Conservation (phyloP, 2,797 vertebrate species). For the Sebastes iracundus region DNA sequence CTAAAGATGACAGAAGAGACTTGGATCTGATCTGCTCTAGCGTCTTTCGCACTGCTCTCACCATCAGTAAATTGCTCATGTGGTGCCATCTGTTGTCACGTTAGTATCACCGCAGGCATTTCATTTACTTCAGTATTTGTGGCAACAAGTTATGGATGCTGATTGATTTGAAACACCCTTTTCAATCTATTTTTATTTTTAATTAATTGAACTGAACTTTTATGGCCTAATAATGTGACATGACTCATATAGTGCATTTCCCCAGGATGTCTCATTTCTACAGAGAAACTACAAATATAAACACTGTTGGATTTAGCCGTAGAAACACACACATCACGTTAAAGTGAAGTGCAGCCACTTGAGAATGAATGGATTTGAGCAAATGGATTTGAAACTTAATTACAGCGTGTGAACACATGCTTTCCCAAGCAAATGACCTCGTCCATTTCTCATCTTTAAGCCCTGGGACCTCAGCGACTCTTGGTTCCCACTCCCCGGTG, state of each 20-base stretch:
- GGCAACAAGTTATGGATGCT: neutral
- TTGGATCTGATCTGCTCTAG: neutral
- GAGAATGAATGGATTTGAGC: slow-evolving; percentile 31
- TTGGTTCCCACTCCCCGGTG: slow-evolving; percentile 1
- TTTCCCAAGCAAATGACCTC: slow-evolving; percentile 23
- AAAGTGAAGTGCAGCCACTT: slow-evolving; percentile 16
- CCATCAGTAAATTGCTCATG: slow-evolving; percentile 12
- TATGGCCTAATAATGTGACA: neutral
- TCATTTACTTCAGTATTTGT: neutral
- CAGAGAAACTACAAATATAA: neutral
- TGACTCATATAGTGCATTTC: neutral
- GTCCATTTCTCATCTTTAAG: slow-evolving; percentile 23
- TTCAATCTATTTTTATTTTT: neutral
- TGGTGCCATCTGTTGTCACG: slow-evolving; percentile 63
- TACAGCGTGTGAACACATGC: slow-evolving; percentile 10
- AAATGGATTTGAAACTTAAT: slow-evolving; percentile 39
- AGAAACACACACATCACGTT: neutral
- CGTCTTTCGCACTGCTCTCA: neutral
- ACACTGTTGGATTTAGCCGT: neutral
- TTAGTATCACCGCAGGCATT: slow-evolving; percentile 29
- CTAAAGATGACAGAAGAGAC: slow-evolving; percentile 3
- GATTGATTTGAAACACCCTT: neutral
- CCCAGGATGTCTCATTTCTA: neutral
- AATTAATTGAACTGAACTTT: neutral
- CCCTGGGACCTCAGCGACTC: neutral